Evolutionary conservation across 1,140 invertebrate genomes (phyloP), one percentile per base, ranked within the genome.

Genomic region (Steinernema feltiae): DNA sequence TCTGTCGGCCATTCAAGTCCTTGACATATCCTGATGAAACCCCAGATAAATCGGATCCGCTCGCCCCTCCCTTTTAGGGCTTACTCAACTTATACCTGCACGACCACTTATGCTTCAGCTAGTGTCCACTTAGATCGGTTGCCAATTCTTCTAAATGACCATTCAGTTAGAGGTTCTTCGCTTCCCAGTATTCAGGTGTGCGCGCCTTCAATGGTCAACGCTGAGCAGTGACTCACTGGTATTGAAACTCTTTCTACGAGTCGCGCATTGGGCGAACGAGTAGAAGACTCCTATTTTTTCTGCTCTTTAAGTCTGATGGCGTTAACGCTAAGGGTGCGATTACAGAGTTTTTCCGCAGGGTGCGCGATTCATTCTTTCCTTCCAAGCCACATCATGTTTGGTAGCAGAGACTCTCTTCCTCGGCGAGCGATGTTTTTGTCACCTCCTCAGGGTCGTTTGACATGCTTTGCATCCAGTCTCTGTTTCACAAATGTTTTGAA

Each of bases 1-100:
- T 63, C 53, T 63, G 53, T 63, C 53, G 53, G 53, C 53, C 53
- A 63, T 63, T 63, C 24, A 63, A 63, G 53, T 63, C 53, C 53
- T 63, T 63, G 53, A 63, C 53, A 63, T 63, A 63, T 63, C 53
- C 53, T 63, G 53, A 63, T 63, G 53, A 27, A 21, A 63, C 15
- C 53, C 53, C 53, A 63, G 53, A 63, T 63, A 63, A 63, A 63
- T 63, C 53, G 12, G 53, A 63, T 63, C 53, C 53, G 53, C 24
- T 63, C 24, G 53, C 53, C 24, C 53, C 53, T 63, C 53, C 53
- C 24, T 27, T 63, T 27, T 63, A 63, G 41, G 41, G 41, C 41
- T 46, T 46, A 63, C 53, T 63, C 24, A 63, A 63, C 53, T 63
- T 63, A 63, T 63, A 63, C 53, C 53, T 63, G 53, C 24, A 46